phyloP scores from a whole-genome alignment of 2,888 invertebrate genomes.

The Petrolisthes manimaculis region DNA sequence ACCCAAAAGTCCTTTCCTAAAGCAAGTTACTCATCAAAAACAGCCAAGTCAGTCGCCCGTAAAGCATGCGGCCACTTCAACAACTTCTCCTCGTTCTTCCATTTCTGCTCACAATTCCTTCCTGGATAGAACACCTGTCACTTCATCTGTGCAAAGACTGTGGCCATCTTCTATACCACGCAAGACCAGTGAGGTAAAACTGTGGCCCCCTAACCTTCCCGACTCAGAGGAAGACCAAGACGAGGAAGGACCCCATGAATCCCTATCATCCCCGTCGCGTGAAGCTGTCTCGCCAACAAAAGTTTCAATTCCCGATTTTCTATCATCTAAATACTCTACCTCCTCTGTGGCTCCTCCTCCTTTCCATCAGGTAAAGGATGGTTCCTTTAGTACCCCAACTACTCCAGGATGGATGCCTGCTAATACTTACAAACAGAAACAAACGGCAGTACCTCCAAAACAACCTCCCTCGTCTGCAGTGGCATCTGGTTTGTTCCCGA shows the following conservation, averaged over 20 bases:
- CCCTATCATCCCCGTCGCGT: constrained; percentile 1
- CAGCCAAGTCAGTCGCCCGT: not conserved
- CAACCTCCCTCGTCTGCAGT: constrained; percentile 2
- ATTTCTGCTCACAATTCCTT: not conserved
- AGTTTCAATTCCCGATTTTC: not conserved
- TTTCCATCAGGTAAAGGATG: constrained; percentile 15
- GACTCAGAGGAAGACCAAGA: not conserved
- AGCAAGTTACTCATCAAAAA: not conserved
- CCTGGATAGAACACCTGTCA: not conserved
- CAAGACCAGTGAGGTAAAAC: not conserved
- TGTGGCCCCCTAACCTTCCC: not conserved
- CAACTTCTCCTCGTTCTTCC: not conserved
- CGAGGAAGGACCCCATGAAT: not conserved
- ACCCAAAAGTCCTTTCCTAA: not conserved
- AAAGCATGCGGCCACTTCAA: not conserved
- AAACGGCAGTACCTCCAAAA: constrained; percentile 24
- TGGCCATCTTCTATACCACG: not conserved
- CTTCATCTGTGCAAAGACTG: not conserved
- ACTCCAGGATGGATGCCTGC: constrained; percentile 1
- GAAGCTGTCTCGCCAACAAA: constrained; percentile 10
- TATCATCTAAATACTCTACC: not conserved
- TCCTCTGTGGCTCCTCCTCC: constrained; percentile 23
- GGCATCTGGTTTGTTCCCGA: not conserved
- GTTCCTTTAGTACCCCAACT: not conserved
- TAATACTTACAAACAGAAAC: constrained; percentile 11